A percentile compares a stretch with the other conserved stretches of the same genome.
These are phyloP conservation scores for Sturmia bella DNA, from an alignment of 2,888 invertebrate species.

Conservation along the genomic window DNA sequence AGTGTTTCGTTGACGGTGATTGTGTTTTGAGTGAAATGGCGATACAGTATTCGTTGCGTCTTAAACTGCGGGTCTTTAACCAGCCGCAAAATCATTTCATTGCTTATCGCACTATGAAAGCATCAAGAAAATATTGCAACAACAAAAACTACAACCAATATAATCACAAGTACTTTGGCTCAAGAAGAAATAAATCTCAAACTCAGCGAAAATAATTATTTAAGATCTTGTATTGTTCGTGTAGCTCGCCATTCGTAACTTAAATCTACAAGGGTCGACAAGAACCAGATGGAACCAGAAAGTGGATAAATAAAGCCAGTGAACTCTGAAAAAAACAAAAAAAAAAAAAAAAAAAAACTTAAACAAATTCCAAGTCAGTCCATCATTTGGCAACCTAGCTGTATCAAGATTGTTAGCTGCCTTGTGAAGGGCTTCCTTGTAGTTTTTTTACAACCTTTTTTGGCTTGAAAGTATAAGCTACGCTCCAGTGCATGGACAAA, in stretches of 20 bases:
- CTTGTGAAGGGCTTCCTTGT: constrained; percentile 82
- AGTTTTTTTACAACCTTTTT: constrained; percentile 73
- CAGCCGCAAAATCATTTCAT: constrained; percentile 51
- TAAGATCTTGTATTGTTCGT: constrained; percentile 61
- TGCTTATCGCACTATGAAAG: constrained; percentile 41
- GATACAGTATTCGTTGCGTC: constrained; percentile 22
- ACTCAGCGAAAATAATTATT: constrained; percentile 53
- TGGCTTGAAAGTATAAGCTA: neutral
- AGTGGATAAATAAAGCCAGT: constrained; percentile 36
- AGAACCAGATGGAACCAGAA: constrained; percentile 4
- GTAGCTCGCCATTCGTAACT: constrained; percentile 55
- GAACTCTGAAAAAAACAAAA: neutral
- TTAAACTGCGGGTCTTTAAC: constrained; percentile 57
- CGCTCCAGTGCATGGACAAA: neutral
- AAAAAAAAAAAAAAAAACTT: too few species aligned
- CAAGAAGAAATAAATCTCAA: constrained; percentile 49
- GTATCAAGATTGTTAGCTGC: constrained; percentile 80
- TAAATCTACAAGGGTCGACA: constrained; percentile 38
- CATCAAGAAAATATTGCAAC: constrained; percentile 16
- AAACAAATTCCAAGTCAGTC: constrained; percentile 79
- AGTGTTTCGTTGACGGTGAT: constrained; percentile 44
- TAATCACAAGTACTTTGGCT: constrained; percentile 20
- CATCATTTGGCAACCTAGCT: constrained; percentile 81
- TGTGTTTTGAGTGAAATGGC: constrained; percentile 38
- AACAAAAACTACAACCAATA: constrained; percentile 25